Percentiles rank a stretch among this genome's conserved stretches.
Conservation (phyloP, 1,140 invertebrate species). For the Wasmannia auropunctata region DNA sequence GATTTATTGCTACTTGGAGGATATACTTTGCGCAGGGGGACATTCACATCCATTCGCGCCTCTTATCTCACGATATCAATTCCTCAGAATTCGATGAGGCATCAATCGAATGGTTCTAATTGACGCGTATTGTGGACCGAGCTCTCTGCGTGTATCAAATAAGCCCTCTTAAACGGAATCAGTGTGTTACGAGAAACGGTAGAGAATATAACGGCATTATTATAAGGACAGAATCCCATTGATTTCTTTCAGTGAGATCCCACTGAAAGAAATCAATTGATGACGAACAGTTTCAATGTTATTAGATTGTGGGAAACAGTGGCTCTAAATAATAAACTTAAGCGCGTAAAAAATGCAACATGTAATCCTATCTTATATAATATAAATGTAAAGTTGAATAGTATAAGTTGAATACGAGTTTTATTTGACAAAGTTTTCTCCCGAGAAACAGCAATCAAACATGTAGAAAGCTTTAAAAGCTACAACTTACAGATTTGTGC, state of each 20-base stretch:
- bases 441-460: neutral
- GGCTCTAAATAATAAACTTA: neutral
- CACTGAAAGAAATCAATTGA: neutral
- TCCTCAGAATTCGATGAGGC: neutral
- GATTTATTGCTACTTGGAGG: neutral
- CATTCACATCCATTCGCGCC: neutral
- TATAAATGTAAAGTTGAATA: neutral
- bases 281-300: neutral
- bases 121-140: neutral
- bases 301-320: neutral
- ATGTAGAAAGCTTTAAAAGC: neutral
- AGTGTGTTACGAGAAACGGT: neutral
- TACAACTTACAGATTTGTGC: neutral
- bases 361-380: too few relatives aligned
- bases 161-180: neutral
- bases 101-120: neutral
- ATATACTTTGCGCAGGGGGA: neutral
- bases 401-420: neutral
- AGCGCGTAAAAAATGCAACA: neutral
- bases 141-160: neutral
- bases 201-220: neutral
- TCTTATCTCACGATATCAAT: neutral
- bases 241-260: neutral
- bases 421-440: neutral
- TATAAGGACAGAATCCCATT: neutral